Conservation (phyloP, 2,113 vertebrate species). For the Fregetta grallaria region DNA sequence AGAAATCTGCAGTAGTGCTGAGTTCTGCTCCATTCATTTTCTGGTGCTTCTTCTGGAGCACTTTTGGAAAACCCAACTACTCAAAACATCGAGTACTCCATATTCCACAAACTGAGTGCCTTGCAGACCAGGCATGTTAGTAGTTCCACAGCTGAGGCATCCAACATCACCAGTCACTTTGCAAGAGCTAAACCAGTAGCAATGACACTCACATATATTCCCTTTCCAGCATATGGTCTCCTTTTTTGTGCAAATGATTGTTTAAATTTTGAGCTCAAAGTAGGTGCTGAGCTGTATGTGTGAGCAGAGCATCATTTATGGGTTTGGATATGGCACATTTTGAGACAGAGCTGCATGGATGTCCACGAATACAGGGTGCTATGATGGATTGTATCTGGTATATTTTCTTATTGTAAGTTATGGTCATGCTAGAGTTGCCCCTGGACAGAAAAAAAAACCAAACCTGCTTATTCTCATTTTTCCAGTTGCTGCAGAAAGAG, state of each 20-base stretch:
- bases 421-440: background rate
- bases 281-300: fast-evolving
- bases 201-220: background rate
- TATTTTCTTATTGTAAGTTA: background rate
- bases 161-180: background rate
- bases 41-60: background rate
- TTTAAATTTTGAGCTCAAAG: background rate
- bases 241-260: background rate
- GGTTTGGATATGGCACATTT: background rate
- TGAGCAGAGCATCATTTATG: background rate
- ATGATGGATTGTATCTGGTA: background rate
- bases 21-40: background rate
- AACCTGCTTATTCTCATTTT: background rate
- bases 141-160: background rate
- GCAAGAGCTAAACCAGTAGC: background rate
- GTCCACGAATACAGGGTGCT: background rate
- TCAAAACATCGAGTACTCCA: background rate
- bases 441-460: background rate
- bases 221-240: background rate
- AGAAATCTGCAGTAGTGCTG: background rate
- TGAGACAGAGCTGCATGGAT: background rate
- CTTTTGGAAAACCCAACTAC: background rate
- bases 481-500: background rate
- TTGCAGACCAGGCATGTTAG: background rate
- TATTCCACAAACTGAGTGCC: background rate